Evolutionary conservation across 2,797 vertebrate genomes (phyloP), one percentile per base, ranked within the genome.

Genomic region (Gambusia yucatana): DNA sequence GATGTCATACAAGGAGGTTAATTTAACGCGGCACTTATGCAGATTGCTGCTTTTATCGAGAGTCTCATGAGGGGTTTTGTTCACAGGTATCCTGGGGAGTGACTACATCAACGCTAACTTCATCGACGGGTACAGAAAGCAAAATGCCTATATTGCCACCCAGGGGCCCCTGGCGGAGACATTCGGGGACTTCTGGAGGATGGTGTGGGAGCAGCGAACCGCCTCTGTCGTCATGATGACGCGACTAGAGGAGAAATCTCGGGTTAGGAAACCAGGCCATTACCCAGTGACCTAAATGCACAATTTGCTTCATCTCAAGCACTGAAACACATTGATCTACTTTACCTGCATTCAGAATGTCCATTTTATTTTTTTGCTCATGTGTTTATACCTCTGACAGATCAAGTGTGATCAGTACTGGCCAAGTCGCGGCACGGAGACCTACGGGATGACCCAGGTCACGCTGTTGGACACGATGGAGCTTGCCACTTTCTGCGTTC

Each of bases 191-290:
- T 99, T 99, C 86, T 99, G 98, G 98, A 96, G 97, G 83, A 99
- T 98, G 98, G 97, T 99, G 88, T 99, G 98, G 98, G 98, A 99
- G 88, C 98, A 99, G 91, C 95, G 98, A 17, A 97, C 98, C 0
- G 98, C 98, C 41, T 98, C 98, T 0, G 94, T 99, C 0, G 98
- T 99, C 80, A 99, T 99, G 98, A 99, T 99, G 98, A 99, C 98
- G 0, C 97, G 97, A 71, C 95, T 99, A 72, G 98, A 99, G 92
- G 98, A 99, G 91, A 99, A 99, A 55, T 99, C 98, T 1, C 95
- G 98, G 96, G 98, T 99, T 80, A 94, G 95, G 5, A 74, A 71
- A 80, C 10, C 50, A 39, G 30, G n/a, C 17, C 77, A 50, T 82
- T 69, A 76, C 72, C 50, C 55, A 82, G 79, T 82, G 36, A 76